A percentile compares a stretch with the other conserved stretches of the same genome.
Evolutionary conservation across 35 echinoderm and acorn worm species (phyloP).

Genomic region (Stichopus chloronotus): DNA sequence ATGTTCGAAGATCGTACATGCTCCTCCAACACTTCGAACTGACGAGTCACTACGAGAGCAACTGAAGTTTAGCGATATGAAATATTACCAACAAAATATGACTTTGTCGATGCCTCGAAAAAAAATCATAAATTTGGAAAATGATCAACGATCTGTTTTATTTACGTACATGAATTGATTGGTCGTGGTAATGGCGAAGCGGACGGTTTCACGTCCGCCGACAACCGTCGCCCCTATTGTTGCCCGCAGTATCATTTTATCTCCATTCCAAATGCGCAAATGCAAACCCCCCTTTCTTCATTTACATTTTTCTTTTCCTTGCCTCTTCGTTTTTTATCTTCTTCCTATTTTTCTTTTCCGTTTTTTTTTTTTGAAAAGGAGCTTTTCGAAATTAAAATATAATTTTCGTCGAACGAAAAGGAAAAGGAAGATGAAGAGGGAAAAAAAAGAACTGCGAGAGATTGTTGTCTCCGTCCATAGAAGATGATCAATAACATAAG

Average conservation of each 20-base stretch:
- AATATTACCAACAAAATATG: not conserved
- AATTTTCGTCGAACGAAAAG: conserved; percentile 33
- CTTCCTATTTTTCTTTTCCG: no score
- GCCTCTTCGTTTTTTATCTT: no score
- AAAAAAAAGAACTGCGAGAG: not conserved
- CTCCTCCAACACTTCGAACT: no score
- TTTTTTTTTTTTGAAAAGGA: conserved; percentile 31
- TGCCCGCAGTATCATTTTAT: not conserved
- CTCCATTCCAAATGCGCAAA: not conserved
- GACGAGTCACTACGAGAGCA: no score
- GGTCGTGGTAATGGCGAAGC: not conserved
- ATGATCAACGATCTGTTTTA: not conserved
- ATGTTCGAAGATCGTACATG: no score
- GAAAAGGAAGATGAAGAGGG: not conserved
- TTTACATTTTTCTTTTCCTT: not conserved
- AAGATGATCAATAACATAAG: not conserved
- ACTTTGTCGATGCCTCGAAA: not conserved
- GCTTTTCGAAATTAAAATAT: conserved; percentile 46
- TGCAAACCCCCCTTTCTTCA: not conserved
- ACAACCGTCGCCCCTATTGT: not conserved
- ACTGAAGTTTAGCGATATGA: not conserved
- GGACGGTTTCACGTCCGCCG: conserved; percentile 6
- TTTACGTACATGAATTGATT: not conserved
- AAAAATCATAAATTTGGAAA: not conserved
- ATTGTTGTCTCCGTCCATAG: not conserved